Conservation (phyloP, 2,113 vertebrate genomes). For the Daphoenositta chrysoptera region DNA sequence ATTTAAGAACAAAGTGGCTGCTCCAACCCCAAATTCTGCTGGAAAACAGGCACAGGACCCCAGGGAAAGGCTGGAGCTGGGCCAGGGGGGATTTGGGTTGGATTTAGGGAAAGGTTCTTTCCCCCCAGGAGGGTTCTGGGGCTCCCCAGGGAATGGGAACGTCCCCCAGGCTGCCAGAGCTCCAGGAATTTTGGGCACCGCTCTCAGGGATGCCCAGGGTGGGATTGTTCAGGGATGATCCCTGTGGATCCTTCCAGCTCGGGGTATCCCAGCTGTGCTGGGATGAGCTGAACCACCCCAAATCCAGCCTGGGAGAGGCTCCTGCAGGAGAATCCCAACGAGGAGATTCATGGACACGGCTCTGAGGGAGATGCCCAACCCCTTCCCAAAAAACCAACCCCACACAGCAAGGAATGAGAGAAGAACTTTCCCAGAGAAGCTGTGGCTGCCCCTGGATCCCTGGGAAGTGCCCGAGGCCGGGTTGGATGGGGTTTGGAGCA, state of each 20-base stretch:
- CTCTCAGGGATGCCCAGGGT: neutral
- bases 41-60: neutral
- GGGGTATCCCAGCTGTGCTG: neutral
- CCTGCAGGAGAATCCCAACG: accelerated
- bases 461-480: neutral
- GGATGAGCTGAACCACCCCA: accelerated
- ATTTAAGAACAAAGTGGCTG: neutral
- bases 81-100: neutral
- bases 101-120: neutral
- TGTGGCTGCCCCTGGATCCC: neutral
- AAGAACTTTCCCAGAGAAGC: no score
- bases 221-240: neutral
- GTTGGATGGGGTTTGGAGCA: neutral
- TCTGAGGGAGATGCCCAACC: accelerated
- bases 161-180: neutral
- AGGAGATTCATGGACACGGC: accelerated
- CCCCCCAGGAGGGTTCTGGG: neutral
- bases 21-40: neutral
- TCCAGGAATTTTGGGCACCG: neutral
- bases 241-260: neutral
- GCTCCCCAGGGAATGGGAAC: neutral
- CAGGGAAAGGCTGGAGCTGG: neutral
- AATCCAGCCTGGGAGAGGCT: neutral
- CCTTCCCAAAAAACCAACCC: neutral
- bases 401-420: neutral